These are phyloP conservation scores for Misgurnus anguillicaudatus DNA, from an alignment of 2,113 vertebrate species.

Conservation along the genomic window DNA sequence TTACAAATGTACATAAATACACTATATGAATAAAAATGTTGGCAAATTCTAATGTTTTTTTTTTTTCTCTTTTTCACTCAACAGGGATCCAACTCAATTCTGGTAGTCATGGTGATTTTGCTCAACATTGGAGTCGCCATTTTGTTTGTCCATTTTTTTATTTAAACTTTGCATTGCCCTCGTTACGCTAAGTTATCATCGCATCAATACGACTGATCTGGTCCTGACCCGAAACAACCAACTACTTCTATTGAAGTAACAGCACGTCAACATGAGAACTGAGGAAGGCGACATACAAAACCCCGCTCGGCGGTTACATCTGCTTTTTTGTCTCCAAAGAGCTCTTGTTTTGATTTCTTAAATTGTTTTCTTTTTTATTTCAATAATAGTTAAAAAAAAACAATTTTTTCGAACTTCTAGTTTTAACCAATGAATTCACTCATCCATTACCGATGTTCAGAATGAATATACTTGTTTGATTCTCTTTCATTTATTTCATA, in stretches of 20 bases:
- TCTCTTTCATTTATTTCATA: constrained; percentile 32
- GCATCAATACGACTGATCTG: constrained; percentile 48
- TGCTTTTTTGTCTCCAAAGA: constrained; percentile 38
- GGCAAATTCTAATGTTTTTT: constrained; percentile 15
- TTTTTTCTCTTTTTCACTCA: constrained; percentile 32
- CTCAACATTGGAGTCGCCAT: constrained; percentile 99
- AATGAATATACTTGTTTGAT: constrained; percentile 26
- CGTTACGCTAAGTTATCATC: constrained; percentile 63
- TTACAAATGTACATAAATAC: not conserved
- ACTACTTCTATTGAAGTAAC: constrained; percentile 12
- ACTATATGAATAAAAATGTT: not conserved
- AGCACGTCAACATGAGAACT: constrained; percentile 3
- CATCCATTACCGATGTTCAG: constrained; percentile 28
- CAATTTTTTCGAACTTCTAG: constrained; percentile 41
- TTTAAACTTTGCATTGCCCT: constrained; percentile 79
- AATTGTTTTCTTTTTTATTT: not conserved
- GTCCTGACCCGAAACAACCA: not conserved
- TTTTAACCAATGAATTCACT: constrained; percentile 43
- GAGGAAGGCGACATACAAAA: constrained; percentile 20
- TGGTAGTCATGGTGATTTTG: constrained; percentile 99
- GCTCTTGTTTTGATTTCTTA: constrained; percentile 15
- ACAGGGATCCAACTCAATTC: constrained; percentile 94
- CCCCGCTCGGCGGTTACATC: not conserved
- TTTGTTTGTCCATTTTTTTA: constrained; percentile 99
- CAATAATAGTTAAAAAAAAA: constrained; percentile 36